Evolutionary conservation across 2,113 vertebrate species (phyloP).

Genomic region (Grammomys dolichurus): DNA sequence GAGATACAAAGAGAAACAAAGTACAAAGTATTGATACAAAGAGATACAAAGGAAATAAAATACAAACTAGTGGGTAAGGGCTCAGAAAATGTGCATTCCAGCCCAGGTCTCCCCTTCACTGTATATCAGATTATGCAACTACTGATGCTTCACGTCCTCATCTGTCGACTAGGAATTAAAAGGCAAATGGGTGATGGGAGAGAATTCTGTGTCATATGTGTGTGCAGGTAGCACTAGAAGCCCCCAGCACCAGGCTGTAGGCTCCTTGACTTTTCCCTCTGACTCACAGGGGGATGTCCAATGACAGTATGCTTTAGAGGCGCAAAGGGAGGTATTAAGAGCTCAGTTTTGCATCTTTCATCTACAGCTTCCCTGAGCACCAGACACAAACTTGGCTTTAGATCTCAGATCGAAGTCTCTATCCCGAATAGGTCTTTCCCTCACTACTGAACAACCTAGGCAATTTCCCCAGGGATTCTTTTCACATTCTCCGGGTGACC

Average conservation of each 20-base stretch:
- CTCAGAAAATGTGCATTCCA: not conserved
- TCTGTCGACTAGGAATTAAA: not conserved
- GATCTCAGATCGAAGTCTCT: not conserved
- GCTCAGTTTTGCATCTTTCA: too few species aligned
- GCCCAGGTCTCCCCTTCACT: not conserved
- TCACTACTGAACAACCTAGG: not conserved
- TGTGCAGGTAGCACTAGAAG: rapidly evolving
- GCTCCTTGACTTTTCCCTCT: not conserved
- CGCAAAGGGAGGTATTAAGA: not conserved
- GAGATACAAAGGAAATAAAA: not conserved
- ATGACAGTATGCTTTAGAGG: not conserved
- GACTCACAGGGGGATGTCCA: not conserved
- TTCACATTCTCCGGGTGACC: not conserved
- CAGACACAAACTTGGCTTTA: not conserved
- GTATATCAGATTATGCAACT: not conserved
- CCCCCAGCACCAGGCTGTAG: too few species aligned
- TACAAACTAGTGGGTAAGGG: not conserved
- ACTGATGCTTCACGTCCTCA: not conserved
- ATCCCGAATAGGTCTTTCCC: rapidly evolving
- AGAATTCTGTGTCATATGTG: not conserved
- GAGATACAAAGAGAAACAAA: not conserved
- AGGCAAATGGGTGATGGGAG: too few species aligned
- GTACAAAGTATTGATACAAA: not conserved
- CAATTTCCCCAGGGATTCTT: not conserved
- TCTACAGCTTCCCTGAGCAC: not conserved